These are phyloP conservation scores for Heteronetta atricapilla DNA, from an alignment of 2,113 vertebrate species.

Conservation along the genomic window DNA sequence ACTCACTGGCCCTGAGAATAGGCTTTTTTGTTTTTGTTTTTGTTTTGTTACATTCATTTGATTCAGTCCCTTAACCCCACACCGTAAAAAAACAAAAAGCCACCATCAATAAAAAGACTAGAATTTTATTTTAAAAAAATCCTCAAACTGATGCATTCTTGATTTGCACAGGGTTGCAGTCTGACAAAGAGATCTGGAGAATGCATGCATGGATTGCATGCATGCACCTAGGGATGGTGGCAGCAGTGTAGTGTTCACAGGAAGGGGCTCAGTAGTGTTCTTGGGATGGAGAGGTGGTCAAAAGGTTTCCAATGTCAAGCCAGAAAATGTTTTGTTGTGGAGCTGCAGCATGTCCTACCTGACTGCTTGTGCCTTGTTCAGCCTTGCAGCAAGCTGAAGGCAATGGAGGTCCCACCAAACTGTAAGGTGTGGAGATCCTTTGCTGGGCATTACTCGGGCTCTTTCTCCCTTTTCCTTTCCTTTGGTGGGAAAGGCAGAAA, in stretches of 20 bases:
- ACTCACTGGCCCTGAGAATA: conserved; percentile 87
- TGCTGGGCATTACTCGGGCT: neutral
- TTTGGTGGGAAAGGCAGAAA: neutral
- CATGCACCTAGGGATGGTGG: neutral
- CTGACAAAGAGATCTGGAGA: conserved; percentile 40
- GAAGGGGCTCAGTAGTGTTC: neutral
- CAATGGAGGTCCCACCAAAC: neutral
- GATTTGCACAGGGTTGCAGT: conserved; percentile 59
- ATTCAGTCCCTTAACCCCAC: conserved; percentile 81
- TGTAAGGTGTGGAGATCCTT: neutral
- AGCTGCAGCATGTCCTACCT: neutral
- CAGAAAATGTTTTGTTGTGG: neutral
- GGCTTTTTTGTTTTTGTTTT: conserved; percentile 67
- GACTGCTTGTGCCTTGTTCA: neutral
- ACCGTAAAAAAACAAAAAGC: conserved; percentile 71
- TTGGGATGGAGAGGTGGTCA: neutral
- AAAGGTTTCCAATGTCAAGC: neutral
- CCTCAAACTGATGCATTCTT: conserved; percentile 46
- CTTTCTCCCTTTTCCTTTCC: neutral
- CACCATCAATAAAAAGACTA: conserved; percentile 70
- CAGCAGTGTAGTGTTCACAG: conserved; percentile 57
- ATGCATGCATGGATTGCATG: neutral
- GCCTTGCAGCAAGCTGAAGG: neutral
- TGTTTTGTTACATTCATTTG: conserved; percentile 83
- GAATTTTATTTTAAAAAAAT: conserved; percentile 64